Conservation (phyloP, 2,888 invertebrate species). For the Subacronicta megacephala region DNA sequence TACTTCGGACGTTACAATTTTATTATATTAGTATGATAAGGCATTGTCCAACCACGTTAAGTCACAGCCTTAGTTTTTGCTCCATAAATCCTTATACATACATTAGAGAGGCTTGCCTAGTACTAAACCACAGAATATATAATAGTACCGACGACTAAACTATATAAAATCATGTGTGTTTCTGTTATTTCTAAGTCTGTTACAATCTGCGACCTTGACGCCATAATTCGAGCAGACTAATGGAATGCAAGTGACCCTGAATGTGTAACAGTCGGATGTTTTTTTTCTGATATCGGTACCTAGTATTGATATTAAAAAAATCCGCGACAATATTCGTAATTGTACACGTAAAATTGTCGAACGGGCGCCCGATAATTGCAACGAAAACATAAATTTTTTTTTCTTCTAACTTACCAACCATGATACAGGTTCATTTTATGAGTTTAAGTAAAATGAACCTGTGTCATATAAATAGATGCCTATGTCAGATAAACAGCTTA, state of each 20-base stretch:
- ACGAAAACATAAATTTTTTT: neutral
- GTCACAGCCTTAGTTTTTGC: conserved; percentile 7
- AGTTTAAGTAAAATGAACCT: no score
- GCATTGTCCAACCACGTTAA: no score
- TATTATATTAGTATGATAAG: no score
- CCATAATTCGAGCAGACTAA: conserved; percentile 52
- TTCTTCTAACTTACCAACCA: no score
- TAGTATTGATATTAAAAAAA: conserved; percentile 24
- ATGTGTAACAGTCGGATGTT: conserved; percentile 43
- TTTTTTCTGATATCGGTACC: conserved; percentile 39
- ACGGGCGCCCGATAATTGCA: neutral
- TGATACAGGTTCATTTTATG: no score
- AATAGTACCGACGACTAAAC: conserved; percentile 4
- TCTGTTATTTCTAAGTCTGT: conserved; percentile 45
- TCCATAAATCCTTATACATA: neutral
- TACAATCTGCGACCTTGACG: conserved; percentile 46
- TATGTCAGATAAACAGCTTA: no score
- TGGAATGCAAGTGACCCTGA: conserved; percentile 61
- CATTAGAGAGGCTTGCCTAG: conserved; percentile 1
- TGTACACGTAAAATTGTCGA: neutral
- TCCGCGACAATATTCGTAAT: conserved; percentile 24
- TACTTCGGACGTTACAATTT: no score
- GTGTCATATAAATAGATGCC: no score
- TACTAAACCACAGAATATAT: neutral
- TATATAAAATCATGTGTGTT: conserved; percentile 40